These are phyloP conservation scores for Calephelis virginiensis DNA, from an alignment of 1,140 invertebrate species.

Conservation along the genomic window DNA sequence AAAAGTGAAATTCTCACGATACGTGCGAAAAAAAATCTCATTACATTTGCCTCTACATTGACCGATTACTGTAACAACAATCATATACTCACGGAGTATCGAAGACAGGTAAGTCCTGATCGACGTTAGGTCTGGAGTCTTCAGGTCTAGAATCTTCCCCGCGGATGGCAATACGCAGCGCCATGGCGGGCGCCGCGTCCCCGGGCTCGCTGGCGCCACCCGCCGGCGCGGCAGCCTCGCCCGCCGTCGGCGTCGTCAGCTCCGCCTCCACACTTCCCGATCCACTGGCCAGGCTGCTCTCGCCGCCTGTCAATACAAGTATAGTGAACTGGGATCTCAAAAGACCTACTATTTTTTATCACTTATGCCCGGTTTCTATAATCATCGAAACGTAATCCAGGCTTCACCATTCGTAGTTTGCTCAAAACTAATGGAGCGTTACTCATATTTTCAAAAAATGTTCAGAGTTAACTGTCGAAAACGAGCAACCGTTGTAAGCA, in stretches of 20 bases:
- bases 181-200: constrained; percentile 51
- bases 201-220: constrained; percentile 45
- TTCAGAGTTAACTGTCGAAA: no score
- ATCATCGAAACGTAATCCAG: no score
- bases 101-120: constrained; percentile 54
- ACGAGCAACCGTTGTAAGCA: no score
- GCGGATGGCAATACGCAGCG: constrained; percentile 54
- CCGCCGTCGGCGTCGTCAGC: constrained; percentile 55
- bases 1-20: no score
- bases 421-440: no score
- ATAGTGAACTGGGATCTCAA: not conserved
- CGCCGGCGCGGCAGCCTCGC: constrained; percentile 36
- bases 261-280: constrained; percentile 49
- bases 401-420: no score
- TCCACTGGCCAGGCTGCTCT: constrained; percentile 53
- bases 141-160: constrained; percentile 50
- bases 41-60: no score
- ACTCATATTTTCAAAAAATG: no score
- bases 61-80: no score
- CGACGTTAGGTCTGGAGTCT: constrained; percentile 37
- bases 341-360: no score
- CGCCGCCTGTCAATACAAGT: constrained; percentile 2
- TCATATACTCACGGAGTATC: constrained; percentile 50
- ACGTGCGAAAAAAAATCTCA: no score
- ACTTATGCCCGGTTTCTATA: no score